Evolutionary conservation across 2,797 vertebrate species (phyloP).

Genomic region (Lemur catta): DNA sequence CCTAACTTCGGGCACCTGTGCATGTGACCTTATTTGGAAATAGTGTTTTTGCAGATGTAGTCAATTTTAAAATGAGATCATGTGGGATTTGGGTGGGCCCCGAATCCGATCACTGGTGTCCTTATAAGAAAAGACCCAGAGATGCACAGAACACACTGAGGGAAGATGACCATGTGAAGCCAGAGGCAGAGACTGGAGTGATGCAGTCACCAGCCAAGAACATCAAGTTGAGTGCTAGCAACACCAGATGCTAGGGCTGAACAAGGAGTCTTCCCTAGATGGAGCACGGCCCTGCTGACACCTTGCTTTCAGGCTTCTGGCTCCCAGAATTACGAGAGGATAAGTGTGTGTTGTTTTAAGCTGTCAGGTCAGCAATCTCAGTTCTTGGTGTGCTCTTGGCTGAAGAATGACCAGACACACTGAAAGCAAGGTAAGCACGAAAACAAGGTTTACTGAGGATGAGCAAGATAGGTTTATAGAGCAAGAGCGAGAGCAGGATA

Average conservation of each 20-base stretch:
- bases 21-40: neutral
- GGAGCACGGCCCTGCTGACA: neutral
- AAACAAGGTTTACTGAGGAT: too few relatives aligned
- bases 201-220: neutral
- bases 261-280: too few relatives aligned
- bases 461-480: too few relatives aligned
- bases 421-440: too few relatives aligned
- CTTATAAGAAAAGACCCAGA: neutral
- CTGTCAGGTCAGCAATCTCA: too few relatives aligned
- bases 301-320: neutral
- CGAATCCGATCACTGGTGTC: neutral
- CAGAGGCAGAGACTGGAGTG: neutral
- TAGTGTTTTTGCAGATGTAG: neutral
- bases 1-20: neutral
- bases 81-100: neutral
- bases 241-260: rapidly evolving
- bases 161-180: neutral
- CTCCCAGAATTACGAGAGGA: neutral
- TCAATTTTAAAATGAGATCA: neutral
- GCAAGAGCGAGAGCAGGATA: too few relatives aligned
- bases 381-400: too few relatives aligned
- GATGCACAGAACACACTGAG: neutral
- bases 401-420: too few relatives aligned
- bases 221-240: neutral
- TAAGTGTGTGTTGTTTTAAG: neutral